These are phyloP conservation scores for Poecilia latipinna DNA, from an alignment of 2,113 vertebrate genomes.

Conservation along the genomic window DNA sequence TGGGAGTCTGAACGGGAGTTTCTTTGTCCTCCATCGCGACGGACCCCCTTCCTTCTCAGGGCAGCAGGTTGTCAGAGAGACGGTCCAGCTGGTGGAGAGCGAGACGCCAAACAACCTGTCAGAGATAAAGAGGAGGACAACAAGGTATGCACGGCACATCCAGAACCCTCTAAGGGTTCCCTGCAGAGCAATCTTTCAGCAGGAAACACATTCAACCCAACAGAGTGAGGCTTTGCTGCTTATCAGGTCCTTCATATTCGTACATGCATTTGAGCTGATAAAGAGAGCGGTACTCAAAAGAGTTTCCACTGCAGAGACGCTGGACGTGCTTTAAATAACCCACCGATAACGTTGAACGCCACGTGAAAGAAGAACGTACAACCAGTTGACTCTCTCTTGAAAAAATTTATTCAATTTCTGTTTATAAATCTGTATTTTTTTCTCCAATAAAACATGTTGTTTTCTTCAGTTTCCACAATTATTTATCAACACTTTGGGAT, in stretches of 20 bases:
- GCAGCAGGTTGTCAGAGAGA: constrained; percentile 74
- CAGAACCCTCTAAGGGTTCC: constrained; percentile 34
- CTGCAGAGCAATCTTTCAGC: constrained; percentile 32
- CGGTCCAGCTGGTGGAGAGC: constrained; percentile 73
- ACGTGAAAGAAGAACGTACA: constrained; percentile 37
- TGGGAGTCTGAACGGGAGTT: constrained; percentile 4
- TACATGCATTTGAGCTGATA: constrained; percentile 52
- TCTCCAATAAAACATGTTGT: constrained; percentile 55
- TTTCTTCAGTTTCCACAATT: constrained; percentile 57
- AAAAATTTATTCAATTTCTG: constrained; percentile 68
- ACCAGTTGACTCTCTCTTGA: constrained; percentile 30
- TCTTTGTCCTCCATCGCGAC: constrained; percentile 33
- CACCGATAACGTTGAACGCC: constrained; percentile 58
- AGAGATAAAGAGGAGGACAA: constrained; percentile 71
- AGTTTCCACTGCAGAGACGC: constrained; percentile 52
- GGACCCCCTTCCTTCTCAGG: constrained; percentile 46
- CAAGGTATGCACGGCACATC: constrained; percentile 60
- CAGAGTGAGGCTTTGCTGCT: constrained; percentile 17
- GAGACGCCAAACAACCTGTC: constrained; percentile 79
- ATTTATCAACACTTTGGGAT: constrained; percentile 70
- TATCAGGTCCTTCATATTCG: constrained; percentile 57
- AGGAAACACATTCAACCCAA: constrained; percentile 32
- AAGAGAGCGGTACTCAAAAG: constrained; percentile 51
- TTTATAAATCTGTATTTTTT: constrained; percentile 74
- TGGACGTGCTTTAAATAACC: constrained; percentile 63